Evolutionary conservation across 1,140 invertebrate species (phyloP), one percentile per base, ranked within the genome.

Genomic region (Ostrea edulis): DNA sequence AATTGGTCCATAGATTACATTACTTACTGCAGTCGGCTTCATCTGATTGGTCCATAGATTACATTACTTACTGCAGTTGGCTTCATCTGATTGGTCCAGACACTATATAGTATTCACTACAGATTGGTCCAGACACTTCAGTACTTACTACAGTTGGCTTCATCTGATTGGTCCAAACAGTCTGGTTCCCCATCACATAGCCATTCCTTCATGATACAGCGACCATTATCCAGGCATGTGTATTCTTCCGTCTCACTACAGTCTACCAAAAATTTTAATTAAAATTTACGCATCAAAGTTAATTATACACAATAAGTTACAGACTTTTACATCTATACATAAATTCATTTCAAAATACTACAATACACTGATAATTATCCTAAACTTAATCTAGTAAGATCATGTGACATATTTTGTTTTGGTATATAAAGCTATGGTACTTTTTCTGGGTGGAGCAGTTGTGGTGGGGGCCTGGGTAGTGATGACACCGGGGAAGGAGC

Each of bases 111-210:
- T n/a, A 62, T 12, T 12, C 90, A 91, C 92, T 89, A 87, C 92
- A 93, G 97, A 97, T 25, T 97, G 55, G 55, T 58, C 55, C 14
- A 83, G 53, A 86, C 92, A 93, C 25, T 55, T 44, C 14, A 68
- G 8, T 20, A 89, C 92, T 91, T 91, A 93, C 92, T 88, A 87
- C 92, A 93, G 84, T 92, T 90, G 20, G 35, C 25, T 95, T 99
- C 99, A 94, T 99, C 99, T 4, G 97, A 97, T 25, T 97, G 97
- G 94, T 99, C 99, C 0, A 71, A 54, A 87, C 93, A 93, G 86
- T 93, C 93, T 12, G 62, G 25, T 52, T 91, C 90, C 11, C 91
- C 87, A 81, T 92, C 90, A 71, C 92, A 94, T 3, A 90, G 11
- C 92, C 92, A 93, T 8, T 90, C 87, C 12, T 44, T 71, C 44